Evolutionary conservation across 1,140 invertebrate species (phyloP), one percentile per base, ranked within the genome.

Genomic region (Halotydeus destructor): DNA sequence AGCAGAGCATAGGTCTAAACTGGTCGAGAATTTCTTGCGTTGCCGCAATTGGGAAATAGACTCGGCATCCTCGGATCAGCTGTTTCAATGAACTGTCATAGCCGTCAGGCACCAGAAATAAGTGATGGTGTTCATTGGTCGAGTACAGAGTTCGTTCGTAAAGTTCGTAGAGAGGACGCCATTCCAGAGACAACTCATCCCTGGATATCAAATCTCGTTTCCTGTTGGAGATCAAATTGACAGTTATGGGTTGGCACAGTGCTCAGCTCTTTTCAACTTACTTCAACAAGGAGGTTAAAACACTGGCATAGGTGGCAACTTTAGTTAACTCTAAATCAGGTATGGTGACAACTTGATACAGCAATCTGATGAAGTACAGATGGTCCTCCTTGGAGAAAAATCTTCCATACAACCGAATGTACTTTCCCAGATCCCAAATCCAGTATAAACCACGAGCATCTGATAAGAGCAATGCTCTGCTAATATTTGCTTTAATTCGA

Each of bases 341-440:
- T 51, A 76, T 75, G 9, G 71, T 69, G 4, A 82, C 56, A 26
- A 85, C 54, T 55, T 84, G 75, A 57, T 76, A 82, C 36, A 78
- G 65, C 27, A 91, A 55, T 54, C 83, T 75, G n/a, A 93, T 71
- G 18, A 93, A 69, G n/a, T 65, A 56, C 19, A 93, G 69, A 56
- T 94, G 85, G 58, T 91, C 84, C 52, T 79, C 74, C 61, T 89
- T 91, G 2, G 73, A 74, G 60, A 93, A 88, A 54, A 79, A 80
- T 46, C 75, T 57, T 11, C 80, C 80, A 66, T 85, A 85, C 21
- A 85, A 60, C 50, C 72, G 68, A 24, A 86, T 72, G 53, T 82
- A 88, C 52, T 63, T 68, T 49, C 34, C 52, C 46, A 51, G 33
- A 21, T 14, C 16, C 8, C n/a, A n/a, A 28, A 48, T 30, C 24